A percentile compares a stretch with the other conserved stretches of the same genome.
phyloP scores from a whole-genome alignment of 2,888 invertebrate species.

The Serripes groenlandicus region DNA sequence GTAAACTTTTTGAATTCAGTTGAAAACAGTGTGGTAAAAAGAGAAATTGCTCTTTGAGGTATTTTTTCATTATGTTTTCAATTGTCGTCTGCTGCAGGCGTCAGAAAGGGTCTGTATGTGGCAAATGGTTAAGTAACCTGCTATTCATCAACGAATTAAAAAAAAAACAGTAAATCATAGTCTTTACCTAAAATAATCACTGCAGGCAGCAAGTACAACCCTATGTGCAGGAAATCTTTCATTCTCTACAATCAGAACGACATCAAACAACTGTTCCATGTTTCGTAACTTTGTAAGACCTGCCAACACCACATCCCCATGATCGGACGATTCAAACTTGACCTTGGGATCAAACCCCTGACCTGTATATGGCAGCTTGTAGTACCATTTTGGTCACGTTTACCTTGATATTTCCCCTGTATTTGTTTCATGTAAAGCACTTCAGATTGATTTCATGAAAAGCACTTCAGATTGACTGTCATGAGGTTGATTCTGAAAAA shows the following conservation, averaged over 20 bases:
- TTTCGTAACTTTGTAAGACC: conserved; percentile 90
- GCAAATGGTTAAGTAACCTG: background rate
- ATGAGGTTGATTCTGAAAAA: too few relatives aligned
- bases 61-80: background rate
- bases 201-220: conserved; percentile 91
- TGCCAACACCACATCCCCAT: conserved; percentile 88
- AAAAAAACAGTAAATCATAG: background rate
- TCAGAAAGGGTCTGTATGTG: background rate
- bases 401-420: too few relatives aligned
- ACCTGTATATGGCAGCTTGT: conserved; percentile 41
- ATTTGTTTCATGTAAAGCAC: too few relatives aligned
- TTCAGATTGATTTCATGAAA: too few relatives aligned
- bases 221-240: conserved; percentile 90
- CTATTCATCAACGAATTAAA: too few relatives aligned
- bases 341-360: conserved; percentile 54
- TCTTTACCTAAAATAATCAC: conserved; percentile 89
- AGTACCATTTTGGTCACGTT: conserved; percentile 62
- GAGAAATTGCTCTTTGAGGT: background rate
- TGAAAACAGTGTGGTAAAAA: background rate
- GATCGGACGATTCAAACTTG: conserved; percentile 88
- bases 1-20: background rate
- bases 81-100: too few relatives aligned
- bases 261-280: conserved; percentile 90
- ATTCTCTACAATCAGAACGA: conserved; percentile 90
- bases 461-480: too few relatives aligned